Percentiles rank a stretch among this genome's conserved stretches.
Conservation (phyloP, 2,797 vertebrate species). For the Lagodon rhomboides region DNA sequence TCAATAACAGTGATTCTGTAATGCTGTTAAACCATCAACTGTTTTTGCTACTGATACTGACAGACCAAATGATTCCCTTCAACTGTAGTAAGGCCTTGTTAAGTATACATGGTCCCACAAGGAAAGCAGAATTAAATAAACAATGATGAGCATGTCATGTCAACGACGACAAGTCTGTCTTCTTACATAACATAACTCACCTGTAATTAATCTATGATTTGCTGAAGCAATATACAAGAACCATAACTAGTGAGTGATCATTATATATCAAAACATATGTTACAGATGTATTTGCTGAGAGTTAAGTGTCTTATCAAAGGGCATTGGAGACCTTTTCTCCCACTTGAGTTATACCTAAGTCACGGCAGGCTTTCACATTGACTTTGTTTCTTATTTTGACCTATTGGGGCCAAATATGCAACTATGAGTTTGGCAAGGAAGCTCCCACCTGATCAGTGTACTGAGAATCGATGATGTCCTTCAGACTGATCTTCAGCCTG, state of each 20-base stretch:
- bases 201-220: too few species aligned
- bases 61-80: not conserved
- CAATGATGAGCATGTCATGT: too few species aligned
- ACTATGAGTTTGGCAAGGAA: not conserved
- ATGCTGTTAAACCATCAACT: not conserved
- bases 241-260: not conserved
- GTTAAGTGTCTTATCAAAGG: not conserved
- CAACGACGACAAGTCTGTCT: not conserved
- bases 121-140: not conserved
- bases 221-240: not conserved
- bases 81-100: not conserved
- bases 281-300: not conserved
- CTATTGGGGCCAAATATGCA: not conserved
- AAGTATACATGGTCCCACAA: not conserved
- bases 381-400: conserved; percentile 3
- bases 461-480: conserved; percentile 86
- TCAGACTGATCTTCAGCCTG: conserved; percentile 91
- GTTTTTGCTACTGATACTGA: not conserved
- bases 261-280: not conserved
- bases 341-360: not conserved
- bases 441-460: conserved; percentile 89
- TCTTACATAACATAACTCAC: not conserved
- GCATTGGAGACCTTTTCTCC: not conserved
- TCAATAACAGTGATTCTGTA: not conserved
- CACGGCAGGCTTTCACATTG: not conserved